A percentile compares a stretch with the other conserved stretches of the same genome.
Conservation (phyloP, 1,140 invertebrate genomes). For the Drosophila nikananu region DNA sequence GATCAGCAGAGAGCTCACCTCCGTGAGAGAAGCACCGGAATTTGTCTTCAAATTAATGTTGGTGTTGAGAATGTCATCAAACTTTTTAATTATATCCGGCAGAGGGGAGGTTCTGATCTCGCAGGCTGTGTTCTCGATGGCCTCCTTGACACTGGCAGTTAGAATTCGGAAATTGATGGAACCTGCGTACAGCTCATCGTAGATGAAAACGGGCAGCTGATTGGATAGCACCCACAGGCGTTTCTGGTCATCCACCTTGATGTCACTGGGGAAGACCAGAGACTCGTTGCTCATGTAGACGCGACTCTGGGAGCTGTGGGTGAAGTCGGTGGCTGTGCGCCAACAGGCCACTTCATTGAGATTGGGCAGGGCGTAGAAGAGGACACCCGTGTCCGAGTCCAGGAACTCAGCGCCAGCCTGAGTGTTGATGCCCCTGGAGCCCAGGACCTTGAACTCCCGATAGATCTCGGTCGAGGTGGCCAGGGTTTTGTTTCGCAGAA, state of each 20-base stretch:
- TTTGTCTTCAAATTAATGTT: slow-evolving; percentile 25
- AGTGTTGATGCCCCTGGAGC: slow-evolving; percentile 89
- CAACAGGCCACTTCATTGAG: slow-evolving; percentile 92
- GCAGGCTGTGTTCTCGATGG: slow-evolving; percentile 90
- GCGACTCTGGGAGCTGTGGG: slow-evolving; percentile 88
- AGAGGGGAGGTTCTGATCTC: slow-evolving; percentile 86
- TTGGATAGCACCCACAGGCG: slow-evolving; percentile 92
- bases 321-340: slow-evolving; percentile 89
- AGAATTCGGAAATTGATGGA: slow-evolving; percentile 92
- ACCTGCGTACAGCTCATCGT: slow-evolving; percentile 87
- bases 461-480: slow-evolving; percentile 86
- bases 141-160: slow-evolving; percentile 88
- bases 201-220: slow-evolving; percentile 90
- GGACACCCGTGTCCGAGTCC: slow-evolving; percentile 89
- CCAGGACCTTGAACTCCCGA: slow-evolving; percentile 89
- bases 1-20: slow-evolving; percentile 19
- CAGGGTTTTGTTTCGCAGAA: slow-evolving; percentile 87
- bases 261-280: slow-evolving; percentile 92
- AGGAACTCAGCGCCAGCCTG: slow-evolving; percentile 91
- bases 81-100: slow-evolving; percentile 86
- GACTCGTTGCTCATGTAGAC: slow-evolving; percentile 90
- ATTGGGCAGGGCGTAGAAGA: slow-evolving; percentile 92
- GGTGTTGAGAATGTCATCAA: slow-evolving; percentile 83
- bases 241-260: slow-evolving; percentile 90
- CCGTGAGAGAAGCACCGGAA: slow-evolving; percentile 14